These are phyloP conservation scores for Andrena trimmerana DNA, from an alignment of 2,888 invertebrate species.

Conservation along the genomic window DNA sequence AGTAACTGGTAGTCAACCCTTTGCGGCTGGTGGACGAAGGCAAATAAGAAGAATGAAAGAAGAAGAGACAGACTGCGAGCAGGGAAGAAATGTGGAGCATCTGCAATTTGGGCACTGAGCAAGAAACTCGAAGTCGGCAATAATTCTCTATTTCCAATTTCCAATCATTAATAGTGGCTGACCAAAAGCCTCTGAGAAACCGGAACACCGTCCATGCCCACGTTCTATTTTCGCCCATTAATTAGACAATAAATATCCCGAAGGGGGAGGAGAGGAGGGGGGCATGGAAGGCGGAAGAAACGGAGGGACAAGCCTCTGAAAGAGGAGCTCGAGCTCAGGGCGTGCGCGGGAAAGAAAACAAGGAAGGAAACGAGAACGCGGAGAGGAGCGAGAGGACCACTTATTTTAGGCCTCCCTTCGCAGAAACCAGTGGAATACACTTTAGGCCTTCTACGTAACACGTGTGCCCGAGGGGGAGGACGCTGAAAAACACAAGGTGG, in stretches of 20 bases:
- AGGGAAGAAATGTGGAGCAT: not conserved
- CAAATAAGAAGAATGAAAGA: not conserved
- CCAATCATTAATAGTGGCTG: too few species aligned
- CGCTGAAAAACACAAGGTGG: conserved; percentile 78
- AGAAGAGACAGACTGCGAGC: not conserved
- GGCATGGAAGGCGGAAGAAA: conserved; percentile 18
- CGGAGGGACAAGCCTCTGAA: conserved; percentile 29
- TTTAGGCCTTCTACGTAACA: conserved; percentile 50
- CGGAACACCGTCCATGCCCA: not conserved
- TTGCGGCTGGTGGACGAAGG: not conserved
- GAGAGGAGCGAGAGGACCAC: conserved; percentile 57
- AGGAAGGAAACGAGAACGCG: conserved; percentile 70
- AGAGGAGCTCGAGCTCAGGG: conserved; percentile 8
- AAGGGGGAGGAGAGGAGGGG: not conserved
- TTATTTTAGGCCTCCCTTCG: conserved; percentile 71
- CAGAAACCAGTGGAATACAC: conserved; percentile 59
- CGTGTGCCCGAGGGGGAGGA: conserved; percentile 58
- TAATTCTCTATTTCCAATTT: too few species aligned
- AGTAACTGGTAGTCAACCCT: not conserved
- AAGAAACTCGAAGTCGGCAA: too few species aligned
- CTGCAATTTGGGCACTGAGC: too few species aligned
- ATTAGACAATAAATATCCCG: not conserved
- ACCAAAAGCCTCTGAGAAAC: not conserved
- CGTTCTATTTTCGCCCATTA: conserved; percentile 21
- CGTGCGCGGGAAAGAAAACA: conserved; percentile 41